Evolutionary conservation across 2,113 vertebrate species (phyloP).

Genomic region (Narcine bancroftii): DNA sequence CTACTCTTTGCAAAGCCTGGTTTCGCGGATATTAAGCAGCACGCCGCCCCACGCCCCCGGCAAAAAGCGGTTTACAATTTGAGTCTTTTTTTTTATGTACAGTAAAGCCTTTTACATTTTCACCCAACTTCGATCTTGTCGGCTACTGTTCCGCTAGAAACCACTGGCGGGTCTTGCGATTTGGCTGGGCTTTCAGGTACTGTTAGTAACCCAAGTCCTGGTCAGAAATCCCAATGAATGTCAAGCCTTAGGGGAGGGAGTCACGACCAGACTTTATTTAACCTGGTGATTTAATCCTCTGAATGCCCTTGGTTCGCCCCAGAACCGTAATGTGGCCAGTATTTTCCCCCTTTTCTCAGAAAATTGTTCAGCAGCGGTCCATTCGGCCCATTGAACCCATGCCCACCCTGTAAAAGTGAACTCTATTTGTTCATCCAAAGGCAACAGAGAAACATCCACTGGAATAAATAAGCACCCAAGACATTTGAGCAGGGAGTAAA

Average conservation of each 20-base stretch:
- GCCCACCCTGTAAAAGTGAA: neutral
- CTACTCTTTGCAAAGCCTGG: neutral
- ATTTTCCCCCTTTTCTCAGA: neutral
- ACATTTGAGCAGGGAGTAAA: neutral
- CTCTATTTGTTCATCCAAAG: neutral
- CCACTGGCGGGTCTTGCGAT: neutral
- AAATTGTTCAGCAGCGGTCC: neutral
- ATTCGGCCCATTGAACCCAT: neutral
- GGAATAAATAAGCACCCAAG: neutral
- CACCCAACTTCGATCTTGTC: neutral
- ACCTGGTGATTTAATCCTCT: neutral
- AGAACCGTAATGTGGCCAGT: neutral
- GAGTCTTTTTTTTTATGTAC: neutral
- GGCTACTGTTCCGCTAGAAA: neutral
- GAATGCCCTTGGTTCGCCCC: neutral
- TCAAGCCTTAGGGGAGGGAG: neutral
- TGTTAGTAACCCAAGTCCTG: neutral
- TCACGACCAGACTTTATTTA: neutral
- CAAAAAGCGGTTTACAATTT: neutral
- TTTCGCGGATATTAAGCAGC: too few species aligned
- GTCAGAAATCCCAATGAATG: neutral
- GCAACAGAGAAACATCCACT: neutral
- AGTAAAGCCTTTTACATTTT: neutral
- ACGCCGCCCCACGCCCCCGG: too few species aligned
- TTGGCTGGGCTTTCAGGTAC: neutral